Evolutionary conservation across 1,140 invertebrate species (phyloP).

Genomic region (Babylonia areolata): DNA sequence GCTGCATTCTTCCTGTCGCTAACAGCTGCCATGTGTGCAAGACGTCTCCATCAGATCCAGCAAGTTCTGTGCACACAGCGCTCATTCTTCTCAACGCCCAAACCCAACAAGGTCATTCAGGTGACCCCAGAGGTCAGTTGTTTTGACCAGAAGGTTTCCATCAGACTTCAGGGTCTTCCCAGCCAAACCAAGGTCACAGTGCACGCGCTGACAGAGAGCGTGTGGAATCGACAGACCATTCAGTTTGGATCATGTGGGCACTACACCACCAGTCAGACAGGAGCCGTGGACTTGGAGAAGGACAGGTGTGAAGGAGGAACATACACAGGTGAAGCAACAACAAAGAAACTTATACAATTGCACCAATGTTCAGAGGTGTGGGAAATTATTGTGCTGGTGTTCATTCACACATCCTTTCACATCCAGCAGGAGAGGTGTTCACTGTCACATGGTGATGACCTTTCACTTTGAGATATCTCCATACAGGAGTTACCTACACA

Average conservation of each 20-base stretch:
- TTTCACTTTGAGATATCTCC: too few species aligned
- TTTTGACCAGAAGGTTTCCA: conserved; percentile 23
- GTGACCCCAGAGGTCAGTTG: neutral
- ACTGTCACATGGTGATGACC: too few species aligned
- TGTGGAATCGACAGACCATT: neutral
- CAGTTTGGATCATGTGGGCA: conserved; percentile 46
- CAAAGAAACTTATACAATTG: too few species aligned
- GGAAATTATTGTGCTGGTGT: too few species aligned
- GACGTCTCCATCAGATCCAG: neutral
- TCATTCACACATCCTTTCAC: too few species aligned
- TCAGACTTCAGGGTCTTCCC: conserved; percentile 17
- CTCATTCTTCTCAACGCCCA: neutral
- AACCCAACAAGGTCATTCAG: neutral
- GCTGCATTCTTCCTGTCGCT: too few species aligned
- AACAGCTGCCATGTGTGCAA: neutral
- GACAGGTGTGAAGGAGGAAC: conserved; percentile 37
- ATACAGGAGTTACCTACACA: too few species aligned
- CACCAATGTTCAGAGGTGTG: too few species aligned
- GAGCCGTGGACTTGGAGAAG: conserved; percentile 39
- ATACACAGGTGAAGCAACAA: conserved; percentile 47
- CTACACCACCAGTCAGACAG: conserved; percentile 33
- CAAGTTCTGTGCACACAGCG: neutral
- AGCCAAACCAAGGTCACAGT: conserved; percentile 8
- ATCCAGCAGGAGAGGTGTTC: too few species aligned
- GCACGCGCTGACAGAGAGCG: neutral